Conservation (phyloP, 2,113 vertebrate species). For the Gopherus flavomarginatus region DNA sequence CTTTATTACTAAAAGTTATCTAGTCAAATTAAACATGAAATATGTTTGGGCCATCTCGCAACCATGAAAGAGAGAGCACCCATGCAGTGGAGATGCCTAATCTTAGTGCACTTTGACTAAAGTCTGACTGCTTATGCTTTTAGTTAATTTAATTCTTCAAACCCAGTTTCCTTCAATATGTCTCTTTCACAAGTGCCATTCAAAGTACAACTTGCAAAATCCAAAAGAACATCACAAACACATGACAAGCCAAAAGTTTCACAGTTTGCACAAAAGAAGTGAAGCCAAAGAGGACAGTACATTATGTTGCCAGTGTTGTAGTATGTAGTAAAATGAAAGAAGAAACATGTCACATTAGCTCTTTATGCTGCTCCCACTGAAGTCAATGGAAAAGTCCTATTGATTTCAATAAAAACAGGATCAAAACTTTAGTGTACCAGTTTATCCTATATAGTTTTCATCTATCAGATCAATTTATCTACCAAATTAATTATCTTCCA, state of each 20-base stretch:
- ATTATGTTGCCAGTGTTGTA: background rate
- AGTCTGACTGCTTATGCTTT: background rate
- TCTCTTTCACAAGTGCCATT: constrained; percentile 43
- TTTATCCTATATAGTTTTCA: background rate
- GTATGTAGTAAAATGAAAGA: background rate
- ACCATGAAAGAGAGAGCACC: background rate
- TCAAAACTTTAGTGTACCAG: background rate
- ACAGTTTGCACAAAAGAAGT: constrained; percentile 16
- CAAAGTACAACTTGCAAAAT: constrained; percentile 37
- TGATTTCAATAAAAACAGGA: background rate
- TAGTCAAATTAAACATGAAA: background rate
- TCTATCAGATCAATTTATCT: background rate
- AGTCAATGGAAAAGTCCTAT: background rate
- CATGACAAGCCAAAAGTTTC: background rate
- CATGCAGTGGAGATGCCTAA: background rate
- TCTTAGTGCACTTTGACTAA: background rate
- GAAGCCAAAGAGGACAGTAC: background rate
- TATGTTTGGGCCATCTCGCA: background rate
- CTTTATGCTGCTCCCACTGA: background rate
- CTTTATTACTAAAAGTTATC: background rate
- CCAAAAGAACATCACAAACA: background rate
- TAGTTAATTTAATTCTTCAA: background rate
- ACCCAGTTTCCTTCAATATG: constrained; percentile 40
- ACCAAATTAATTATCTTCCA: background rate
- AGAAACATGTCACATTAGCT: background rate